Conservation (phyloP, 2,888 invertebrate species). For the Tetragnatha montana region DNA sequence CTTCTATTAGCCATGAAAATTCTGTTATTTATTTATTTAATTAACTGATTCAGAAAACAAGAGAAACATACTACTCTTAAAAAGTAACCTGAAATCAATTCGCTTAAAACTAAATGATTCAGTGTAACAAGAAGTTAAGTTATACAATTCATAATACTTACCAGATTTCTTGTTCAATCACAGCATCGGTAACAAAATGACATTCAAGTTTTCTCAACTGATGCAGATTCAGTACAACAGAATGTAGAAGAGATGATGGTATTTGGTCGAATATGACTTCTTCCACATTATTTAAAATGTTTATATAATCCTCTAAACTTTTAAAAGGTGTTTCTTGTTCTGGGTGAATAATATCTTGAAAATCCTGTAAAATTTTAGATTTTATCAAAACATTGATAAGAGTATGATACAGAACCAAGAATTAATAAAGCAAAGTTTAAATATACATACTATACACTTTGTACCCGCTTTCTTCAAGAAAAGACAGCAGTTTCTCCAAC, state of each 20-base stretch:
- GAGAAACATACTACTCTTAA: too few relatives aligned
- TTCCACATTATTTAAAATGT: slow-evolving; percentile 11
- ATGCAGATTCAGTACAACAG: slow-evolving; percentile 28
- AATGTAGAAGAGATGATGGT: slow-evolving; percentile 35
- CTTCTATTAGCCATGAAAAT: too few relatives aligned
- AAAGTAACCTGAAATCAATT: background rate
- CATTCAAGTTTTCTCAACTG: slow-evolving; percentile 48
- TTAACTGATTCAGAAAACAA: too few relatives aligned
- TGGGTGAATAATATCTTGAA: slow-evolving; percentile 35
- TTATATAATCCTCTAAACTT: slow-evolving; percentile 15
- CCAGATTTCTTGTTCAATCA: slow-evolving; percentile 55
- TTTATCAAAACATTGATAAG: background rate
- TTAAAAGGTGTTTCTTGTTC: slow-evolving; percentile 14
- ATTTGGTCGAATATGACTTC: slow-evolving; percentile 54
- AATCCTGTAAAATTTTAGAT: slow-evolving; percentile 25
- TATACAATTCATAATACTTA: slow-evolving; percentile 10
- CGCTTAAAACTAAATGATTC: background rate
- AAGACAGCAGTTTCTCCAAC: slow-evolving; percentile 51
- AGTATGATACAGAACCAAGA: background rate
- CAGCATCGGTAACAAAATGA: slow-evolving; percentile 36
- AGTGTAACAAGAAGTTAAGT: background rate
- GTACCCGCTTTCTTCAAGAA: slow-evolving; percentile 25
- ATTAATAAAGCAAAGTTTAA: background rate
- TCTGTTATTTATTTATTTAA: too few relatives aligned
- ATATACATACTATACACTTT: slow-evolving; percentile 38